Evolutionary conservation across 2,797 vertebrate genomes (phyloP), one percentile per base, ranked within the genome.

Genomic region (Gambelia wislizenii): DNA sequence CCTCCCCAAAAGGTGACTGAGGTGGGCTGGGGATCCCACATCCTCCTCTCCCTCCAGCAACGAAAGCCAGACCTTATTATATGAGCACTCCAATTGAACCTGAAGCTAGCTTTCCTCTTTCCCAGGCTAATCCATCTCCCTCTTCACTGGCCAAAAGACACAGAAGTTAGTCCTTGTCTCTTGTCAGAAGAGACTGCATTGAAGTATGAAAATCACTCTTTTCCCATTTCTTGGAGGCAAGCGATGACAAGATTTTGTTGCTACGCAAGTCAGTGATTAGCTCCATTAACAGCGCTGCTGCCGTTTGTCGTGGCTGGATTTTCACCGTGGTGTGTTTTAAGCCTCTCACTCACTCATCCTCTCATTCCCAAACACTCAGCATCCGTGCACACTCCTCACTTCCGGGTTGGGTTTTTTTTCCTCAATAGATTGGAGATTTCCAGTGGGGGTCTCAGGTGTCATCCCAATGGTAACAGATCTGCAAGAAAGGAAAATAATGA

Each of bases 291-390:
- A 95, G 97, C 96, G 90, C 96, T 95, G 96, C 97, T 90, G 96
- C 94, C 91, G 94, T 91, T 93, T 93, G 96, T 97, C 95, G 96
- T 92, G 96, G 97, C 97, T 97, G 96, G 97, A 96, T 97, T 97
- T 96, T 97, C 97, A 97, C 97, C 97, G 97, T 98, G 98, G 98
- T 98, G 98, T 98, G 98, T 98, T 97, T 98, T 98, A 98, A 98
- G 97, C 97, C 97, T 98, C 97, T 98, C 97, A 98, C 97, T 97
- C 97, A 97, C 97, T 98, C 98, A 98, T 97, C 96, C 98, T 97
- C 98, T 97, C 98, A 98, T 97, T 98, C 98, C 97, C 98, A 98
- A 97, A 98, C 98, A 98, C 97, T 98, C 98, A 97, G 97, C 97
- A 98, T 98, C 98, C 97, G 98, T 97, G 97, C 98, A 97, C 97